Conservation (phyloP, 2,888 invertebrate genomes). For the Chelonus formosanus region DNA sequence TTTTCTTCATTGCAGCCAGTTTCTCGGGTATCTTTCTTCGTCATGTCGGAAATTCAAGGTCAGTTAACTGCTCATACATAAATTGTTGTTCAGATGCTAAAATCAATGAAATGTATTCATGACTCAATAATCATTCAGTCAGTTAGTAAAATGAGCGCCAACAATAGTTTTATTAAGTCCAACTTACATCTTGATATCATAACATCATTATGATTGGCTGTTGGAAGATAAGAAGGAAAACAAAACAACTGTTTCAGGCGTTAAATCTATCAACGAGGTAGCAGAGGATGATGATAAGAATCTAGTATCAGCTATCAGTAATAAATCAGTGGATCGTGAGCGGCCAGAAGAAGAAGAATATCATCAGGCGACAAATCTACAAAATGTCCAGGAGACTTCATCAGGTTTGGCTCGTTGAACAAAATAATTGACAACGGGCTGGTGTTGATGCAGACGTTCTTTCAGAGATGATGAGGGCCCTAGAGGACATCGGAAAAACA, state of each 20-base stretch:
- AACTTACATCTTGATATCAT: too few relatives aligned
- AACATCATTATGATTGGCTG: not conserved
- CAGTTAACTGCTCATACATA: constrained; percentile 38
- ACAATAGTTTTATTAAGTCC: too few relatives aligned
- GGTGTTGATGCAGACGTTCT: constrained; percentile 11
- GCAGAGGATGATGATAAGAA: constrained; percentile 13
- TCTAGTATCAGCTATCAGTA: not conserved
- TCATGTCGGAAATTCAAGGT: constrained; percentile 62
- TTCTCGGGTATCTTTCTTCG: constrained; percentile 37
- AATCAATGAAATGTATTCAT: not conserved
- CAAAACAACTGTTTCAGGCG: constrained; percentile 13
- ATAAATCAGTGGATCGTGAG: not conserved
- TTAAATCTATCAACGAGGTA: constrained; percentile 18
- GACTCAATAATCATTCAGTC: not conserved
- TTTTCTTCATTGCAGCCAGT: constrained; percentile 40
- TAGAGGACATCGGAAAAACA: constrained; percentile 22
- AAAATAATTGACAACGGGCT: constrained; percentile 9
- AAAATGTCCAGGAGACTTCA: constrained; percentile 19
- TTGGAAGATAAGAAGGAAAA: constrained; percentile 9
- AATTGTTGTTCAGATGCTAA: not conserved
- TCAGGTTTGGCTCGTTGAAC: constrained; percentile 21
- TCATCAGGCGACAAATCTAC: not conserved
- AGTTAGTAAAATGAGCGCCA: not conserved
- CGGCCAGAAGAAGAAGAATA: constrained; percentile 27
- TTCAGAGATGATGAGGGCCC: constrained; percentile 6